Conservation (phyloP, 2,888 invertebrate genomes). For the Apotomis betuletana region DNA sequence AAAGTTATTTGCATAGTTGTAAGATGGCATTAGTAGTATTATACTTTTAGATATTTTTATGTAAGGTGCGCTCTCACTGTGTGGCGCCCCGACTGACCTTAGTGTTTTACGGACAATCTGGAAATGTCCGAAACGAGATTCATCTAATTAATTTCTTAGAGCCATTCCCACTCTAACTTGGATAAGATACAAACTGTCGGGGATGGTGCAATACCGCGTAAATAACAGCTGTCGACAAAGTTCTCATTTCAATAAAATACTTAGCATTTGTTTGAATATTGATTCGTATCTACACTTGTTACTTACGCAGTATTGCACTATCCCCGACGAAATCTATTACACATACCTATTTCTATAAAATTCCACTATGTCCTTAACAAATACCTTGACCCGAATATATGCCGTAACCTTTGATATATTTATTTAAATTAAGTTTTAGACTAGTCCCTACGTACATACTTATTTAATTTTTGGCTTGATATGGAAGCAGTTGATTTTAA, state of each 20-base stretch:
- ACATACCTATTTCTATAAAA: not conserved
- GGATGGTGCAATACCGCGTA: no score
- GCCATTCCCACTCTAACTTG: slow-evolving; percentile 9
- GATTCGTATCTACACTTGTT: no score
- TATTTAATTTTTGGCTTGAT: slow-evolving; percentile 77
- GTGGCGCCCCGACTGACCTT: no score
- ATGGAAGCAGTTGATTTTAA: slow-evolving; percentile 93
- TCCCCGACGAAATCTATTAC: not conserved
- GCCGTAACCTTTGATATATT: slow-evolving; percentile 42
- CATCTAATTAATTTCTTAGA: slow-evolving; percentile 1
- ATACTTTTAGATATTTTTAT: no score
- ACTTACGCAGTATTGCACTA: no score
- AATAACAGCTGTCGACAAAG: no score
- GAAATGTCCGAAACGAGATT: slow-evolving; percentile 15
- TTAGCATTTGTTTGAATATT: no score
- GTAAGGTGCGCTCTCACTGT: no score
- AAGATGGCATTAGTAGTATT: no score
- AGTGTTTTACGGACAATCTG: not conserved
- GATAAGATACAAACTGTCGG: slow-evolving; percentile 8
- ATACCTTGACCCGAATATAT: slow-evolving; percentile 31
- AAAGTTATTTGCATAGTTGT: no score
- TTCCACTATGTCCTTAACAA: slow-evolving; percentile 16
- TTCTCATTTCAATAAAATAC: no score
- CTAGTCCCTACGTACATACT: slow-evolving; percentile 47
- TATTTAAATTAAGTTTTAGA: slow-evolving; percentile 45